A percentile compares a stretch with the other conserved stretches of the same genome.
Evolutionary conservation across 2,113 vertebrate species (phyloP).

Genomic region (Oceanodroma tethys): DNA sequence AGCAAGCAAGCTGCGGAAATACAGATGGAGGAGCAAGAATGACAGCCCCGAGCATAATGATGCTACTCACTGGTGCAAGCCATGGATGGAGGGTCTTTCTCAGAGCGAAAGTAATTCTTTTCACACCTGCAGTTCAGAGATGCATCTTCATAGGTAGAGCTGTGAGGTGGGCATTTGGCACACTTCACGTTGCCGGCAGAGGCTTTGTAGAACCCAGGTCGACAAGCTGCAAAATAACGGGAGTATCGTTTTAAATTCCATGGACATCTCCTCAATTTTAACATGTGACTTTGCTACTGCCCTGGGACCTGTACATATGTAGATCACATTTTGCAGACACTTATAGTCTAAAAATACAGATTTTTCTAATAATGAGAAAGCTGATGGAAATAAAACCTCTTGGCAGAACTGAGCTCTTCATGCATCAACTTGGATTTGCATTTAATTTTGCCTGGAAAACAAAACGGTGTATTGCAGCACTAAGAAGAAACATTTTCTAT

Average conservation of each 20-base stretch:
- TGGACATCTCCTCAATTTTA: background rate
- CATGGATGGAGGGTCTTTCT: conserved; percentile 94
- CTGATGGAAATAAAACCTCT: background rate
- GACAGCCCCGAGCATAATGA: conserved; percentile 52
- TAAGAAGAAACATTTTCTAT: background rate
- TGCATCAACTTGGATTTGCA: background rate
- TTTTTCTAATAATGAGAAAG: background rate
- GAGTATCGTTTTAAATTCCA: background rate
- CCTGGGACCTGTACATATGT: background rate
- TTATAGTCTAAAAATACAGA: background rate
- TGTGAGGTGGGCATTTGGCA: conserved; percentile 94
- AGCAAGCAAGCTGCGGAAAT: conserved; percentile 61
- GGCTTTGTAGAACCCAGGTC: conserved; percentile 94
- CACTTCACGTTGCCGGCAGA: conserved; percentile 87
- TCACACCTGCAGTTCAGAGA: conserved; percentile 92
- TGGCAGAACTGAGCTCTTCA: background rate
- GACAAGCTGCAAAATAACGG: conserved; percentile 81
- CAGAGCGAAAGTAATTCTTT: conserved; percentile 95
- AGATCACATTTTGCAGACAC: background rate
- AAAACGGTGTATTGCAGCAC: background rate
- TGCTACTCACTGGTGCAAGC: conserved; percentile 94
- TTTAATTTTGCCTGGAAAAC: background rate
- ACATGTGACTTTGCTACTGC: background rate
- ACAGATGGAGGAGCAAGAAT: conserved; percentile 2
- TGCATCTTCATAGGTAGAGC: conserved; percentile 87